phyloP scores from a whole-genome alignment of 2,888 invertebrate genomes.

The Julus scanicus region DNA sequence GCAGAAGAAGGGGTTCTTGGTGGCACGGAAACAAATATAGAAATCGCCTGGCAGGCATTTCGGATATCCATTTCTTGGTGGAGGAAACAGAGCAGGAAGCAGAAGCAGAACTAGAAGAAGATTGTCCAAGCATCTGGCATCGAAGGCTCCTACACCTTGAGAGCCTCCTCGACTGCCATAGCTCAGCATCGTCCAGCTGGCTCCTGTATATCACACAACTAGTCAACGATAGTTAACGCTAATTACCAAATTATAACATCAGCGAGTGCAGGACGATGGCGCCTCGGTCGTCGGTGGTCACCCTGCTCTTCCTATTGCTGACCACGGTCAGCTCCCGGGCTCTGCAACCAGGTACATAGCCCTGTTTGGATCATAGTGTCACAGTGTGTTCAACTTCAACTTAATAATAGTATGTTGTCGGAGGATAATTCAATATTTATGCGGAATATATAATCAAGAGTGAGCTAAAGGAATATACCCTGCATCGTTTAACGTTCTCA shows the following conservation, averaged over 20 bases:
- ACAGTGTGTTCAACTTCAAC: not conserved
- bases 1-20: not conserved
- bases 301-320: constrained; percentile 17
- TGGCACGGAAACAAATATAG: not conserved
- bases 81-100: not conserved
- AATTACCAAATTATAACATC: not conserved
- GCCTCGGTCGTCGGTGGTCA: constrained; percentile 44
- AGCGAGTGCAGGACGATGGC: constrained; percentile 3
- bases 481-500: too few relatives aligned
- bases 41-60: not conserved
- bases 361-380: not conserved
- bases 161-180: constrained; percentile 3
- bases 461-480: too few relatives aligned
- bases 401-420: not conserved
- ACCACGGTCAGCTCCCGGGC: constrained; percentile 46
- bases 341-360: constrained; percentile 40
- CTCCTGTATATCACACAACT: not conserved
- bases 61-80: not conserved
- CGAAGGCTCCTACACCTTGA: constrained; percentile 30
- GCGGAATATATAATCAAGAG: too few relatives aligned
- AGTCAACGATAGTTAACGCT: not conserved
- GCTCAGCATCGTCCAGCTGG: not conserved
- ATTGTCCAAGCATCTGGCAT: not conserved
- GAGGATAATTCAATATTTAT: not conserved
- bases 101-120: not conserved